Conservation (phyloP, 2,888 invertebrate species). For the Halocaridina rubra region DNA sequence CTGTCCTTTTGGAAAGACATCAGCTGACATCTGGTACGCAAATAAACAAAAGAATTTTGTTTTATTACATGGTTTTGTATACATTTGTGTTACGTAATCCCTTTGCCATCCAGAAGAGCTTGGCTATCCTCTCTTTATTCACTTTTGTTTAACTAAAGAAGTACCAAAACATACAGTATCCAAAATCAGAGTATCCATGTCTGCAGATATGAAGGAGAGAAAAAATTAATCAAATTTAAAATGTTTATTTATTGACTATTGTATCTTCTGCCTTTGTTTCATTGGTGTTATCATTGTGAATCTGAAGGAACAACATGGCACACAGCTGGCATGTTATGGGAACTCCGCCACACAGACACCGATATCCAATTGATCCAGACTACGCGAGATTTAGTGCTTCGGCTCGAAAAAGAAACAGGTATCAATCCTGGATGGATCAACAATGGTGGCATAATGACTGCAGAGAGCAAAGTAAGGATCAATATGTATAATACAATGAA, state of each 20-base stretch:
- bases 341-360: constrained; percentile 84
- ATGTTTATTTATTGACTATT: background rate
- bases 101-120: no score
- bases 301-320: constrained; percentile 82
- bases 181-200: no score
- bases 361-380: constrained; percentile 82
- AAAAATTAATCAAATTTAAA: background rate
- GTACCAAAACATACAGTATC: no score
- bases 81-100: no score
- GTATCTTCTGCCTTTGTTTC: background rate
- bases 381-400: constrained; percentile 77
- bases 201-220: no score
- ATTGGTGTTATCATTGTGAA: background rate
- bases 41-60: no score
- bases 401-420: constrained; percentile 82
- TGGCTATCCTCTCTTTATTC: no score
- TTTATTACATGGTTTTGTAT: no score
- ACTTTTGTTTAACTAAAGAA: no score
- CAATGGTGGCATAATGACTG: constrained; percentile 90
- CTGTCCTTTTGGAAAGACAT: no score
- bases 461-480: constrained; percentile 76
- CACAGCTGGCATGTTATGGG: constrained; percentile 82
- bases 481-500: background rate
- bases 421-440: constrained; percentile 87
- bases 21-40: no score